Evolutionary conservation across 1,140 invertebrate species (phyloP).

Genomic region (Planococcus citri): DNA sequence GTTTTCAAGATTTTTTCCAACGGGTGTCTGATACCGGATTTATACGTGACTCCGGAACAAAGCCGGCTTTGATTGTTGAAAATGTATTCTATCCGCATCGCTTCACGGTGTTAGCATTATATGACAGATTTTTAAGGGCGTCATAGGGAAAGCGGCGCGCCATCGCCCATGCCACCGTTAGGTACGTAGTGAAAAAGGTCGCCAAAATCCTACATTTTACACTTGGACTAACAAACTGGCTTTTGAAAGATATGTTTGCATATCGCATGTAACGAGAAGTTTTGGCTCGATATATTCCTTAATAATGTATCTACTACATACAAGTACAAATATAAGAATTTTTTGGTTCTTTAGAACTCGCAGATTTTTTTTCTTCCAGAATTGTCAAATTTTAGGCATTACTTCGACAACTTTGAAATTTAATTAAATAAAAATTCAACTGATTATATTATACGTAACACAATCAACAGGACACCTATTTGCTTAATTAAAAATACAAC

Average conservation of each 20-base stretch:
- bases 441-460: no score
- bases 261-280: background rate
- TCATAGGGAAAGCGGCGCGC: background rate
- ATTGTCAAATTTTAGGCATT: no score
- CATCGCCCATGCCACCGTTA: no score
- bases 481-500: no score
- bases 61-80: constrained; percentile 16
- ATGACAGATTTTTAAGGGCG: constrained; percentile 15
- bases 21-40: constrained; percentile 16
- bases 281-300: no score
- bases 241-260: background rate
- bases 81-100: constrained; percentile 18
- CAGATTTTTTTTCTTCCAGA: no score
- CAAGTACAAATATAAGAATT: no score
- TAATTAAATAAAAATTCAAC: no score
- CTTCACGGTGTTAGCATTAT: constrained; percentile 4
- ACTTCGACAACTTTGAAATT: no score
- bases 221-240: background rate
- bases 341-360: no score
- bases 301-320: no score
- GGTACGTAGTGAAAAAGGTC: background rate
- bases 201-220: background rate
- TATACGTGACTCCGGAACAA: constrained; percentile 14
- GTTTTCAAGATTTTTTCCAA: constrained; percentile 16
- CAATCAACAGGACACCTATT: no score